These are phyloP conservation scores for Brachyopa scutellaris DNA, from an alignment of 2,888 invertebrate genomes.

Conservation along the genomic window DNA sequence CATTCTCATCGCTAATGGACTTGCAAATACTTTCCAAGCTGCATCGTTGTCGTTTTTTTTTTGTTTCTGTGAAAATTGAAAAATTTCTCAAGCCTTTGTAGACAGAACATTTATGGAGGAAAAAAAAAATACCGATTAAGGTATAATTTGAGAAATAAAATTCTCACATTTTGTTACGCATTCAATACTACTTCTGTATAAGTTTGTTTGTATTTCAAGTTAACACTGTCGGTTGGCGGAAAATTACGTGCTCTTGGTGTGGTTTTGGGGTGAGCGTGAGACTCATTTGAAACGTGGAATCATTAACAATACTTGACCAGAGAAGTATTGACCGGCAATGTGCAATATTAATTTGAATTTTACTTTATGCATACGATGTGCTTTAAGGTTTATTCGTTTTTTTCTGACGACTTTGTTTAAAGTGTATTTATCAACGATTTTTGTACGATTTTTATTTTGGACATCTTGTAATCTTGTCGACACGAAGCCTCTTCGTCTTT, in stretches of 20 bases:
- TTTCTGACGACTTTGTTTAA: no score
- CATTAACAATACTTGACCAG: background rate
- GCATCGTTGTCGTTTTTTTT: background rate
- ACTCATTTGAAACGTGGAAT: no score
- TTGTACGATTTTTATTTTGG: no score
- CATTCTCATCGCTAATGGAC: conserved; percentile 6
- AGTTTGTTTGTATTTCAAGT: no score
- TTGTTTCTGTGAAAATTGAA: background rate
- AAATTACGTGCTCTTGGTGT: conserved; percentile 10
- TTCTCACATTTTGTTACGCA: conserved; percentile 37
- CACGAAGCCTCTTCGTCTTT: no score
- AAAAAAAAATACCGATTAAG: conserved; percentile 55
- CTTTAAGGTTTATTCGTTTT: no score
- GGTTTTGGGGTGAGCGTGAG: background rate
- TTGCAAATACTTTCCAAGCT: conserved; percentile 9
- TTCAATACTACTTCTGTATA: no score
- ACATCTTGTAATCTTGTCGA: no score
- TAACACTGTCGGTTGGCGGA: conserved; percentile 2
- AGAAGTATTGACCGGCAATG: background rate
- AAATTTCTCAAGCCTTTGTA: conserved; percentile 9
- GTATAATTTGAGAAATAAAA: conserved; percentile 43
- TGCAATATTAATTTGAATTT: no score
- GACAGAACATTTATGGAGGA: conserved; percentile 10
- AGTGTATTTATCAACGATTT: no score
- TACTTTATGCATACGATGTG: no score